Conservation (phyloP, 2,113 vertebrate species). For the Apaloderma vittatum region DNA sequence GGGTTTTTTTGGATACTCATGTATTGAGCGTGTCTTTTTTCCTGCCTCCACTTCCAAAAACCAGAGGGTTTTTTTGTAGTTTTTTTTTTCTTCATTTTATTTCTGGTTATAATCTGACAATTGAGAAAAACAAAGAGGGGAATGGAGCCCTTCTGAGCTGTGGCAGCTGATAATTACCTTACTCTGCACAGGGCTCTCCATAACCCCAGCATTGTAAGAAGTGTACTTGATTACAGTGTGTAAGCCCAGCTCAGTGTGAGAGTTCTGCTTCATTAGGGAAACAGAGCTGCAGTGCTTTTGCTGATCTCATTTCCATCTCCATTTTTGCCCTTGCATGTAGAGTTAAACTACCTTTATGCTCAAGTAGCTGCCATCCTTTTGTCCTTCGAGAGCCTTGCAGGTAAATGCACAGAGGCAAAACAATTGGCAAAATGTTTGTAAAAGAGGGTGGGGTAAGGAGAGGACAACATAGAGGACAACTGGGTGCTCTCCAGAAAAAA, state of each 20-base stretch:
- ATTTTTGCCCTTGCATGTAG: not conserved
- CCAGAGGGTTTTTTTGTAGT: not conserved
- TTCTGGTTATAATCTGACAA: constrained; percentile 75
- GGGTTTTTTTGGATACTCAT: not conserved
- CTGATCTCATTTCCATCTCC: constrained; percentile 50
- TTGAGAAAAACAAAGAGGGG: constrained; percentile 41
- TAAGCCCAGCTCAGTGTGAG: constrained; percentile 51
- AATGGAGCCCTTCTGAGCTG: constrained; percentile 53
- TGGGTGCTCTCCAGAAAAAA: not conserved
- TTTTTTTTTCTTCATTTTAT: constrained; percentile 56
- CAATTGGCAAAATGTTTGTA: not conserved
- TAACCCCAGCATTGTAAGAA: constrained; percentile 71
- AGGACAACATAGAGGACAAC: not conserved
- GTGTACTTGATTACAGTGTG: constrained; percentile 74
- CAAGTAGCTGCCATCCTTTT: not conserved
- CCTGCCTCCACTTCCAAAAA: constrained; percentile 54
- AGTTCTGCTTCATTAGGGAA: constrained; percentile 79
- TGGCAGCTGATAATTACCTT: constrained; percentile 81
- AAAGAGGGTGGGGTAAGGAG: not conserved
- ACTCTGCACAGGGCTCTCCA: constrained; percentile 66
- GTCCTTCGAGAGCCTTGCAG: not conserved
- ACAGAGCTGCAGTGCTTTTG: constrained; percentile 53
- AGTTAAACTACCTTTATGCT: constrained; percentile 7
- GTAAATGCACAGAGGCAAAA: not conserved
- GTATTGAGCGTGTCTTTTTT: constrained; percentile 25